phyloP scores from a whole-genome alignment of 1,140 invertebrate species.

The Sitobion miscanthi region DNA sequence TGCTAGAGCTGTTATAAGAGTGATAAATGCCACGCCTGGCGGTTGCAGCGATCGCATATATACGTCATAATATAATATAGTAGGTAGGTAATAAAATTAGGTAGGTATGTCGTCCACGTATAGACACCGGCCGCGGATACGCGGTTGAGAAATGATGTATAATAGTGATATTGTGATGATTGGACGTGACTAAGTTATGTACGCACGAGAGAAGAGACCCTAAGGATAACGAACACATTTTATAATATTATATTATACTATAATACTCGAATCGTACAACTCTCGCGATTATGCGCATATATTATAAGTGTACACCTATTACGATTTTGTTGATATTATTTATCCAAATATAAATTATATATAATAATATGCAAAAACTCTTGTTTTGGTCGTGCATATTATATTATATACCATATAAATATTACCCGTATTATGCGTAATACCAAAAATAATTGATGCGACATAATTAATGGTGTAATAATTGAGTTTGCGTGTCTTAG shows the following conservation, averaged over 20 bases:
- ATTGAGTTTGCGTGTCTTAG: not conserved
- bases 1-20: not conserved
- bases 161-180: not conserved
- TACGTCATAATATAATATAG: too few relatives aligned
- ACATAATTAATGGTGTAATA: not conserved
- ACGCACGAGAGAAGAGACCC: not conserved
- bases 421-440: not conserved
- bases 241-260: not conserved
- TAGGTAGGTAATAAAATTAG: not conserved
- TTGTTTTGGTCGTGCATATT: not conserved
- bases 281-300: not conserved
- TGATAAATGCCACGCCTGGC: not conserved
- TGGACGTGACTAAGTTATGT: not conserved
- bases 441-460: not conserved
- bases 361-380: not conserved
- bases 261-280: not conserved
- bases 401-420: not conserved
- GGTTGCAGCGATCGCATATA: not conserved
- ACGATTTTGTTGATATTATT: not conserved
- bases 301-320: not conserved
- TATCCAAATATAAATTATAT: not conserved
- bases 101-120: not conserved
- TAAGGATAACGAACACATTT: not conserved
- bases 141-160: not conserved
- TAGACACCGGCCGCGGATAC: not conserved